Percentiles rank a stretch among this genome's conserved stretches.
Conservation (phyloP, 2,888 invertebrate species). For the Pycnomerus fuliginosus region DNA sequence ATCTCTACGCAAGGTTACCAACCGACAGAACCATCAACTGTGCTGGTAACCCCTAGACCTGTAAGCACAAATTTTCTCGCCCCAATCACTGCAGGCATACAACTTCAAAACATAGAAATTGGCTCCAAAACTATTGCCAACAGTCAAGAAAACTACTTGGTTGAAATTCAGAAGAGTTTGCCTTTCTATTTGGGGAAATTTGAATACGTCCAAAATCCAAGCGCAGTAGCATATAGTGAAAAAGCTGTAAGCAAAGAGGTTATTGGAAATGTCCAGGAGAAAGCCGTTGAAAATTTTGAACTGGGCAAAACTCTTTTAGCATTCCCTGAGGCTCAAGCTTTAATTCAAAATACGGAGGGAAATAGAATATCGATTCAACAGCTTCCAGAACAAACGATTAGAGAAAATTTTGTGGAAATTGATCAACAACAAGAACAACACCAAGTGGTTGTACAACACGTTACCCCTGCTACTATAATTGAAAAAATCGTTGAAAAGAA, state of each 20-base stretch:
- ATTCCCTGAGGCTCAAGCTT: conserved; percentile 44
- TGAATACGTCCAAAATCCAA: conserved; percentile 51
- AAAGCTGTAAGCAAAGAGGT: conserved; percentile 44
- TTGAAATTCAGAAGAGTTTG: conserved; percentile 67
- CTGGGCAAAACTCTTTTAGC: conserved; percentile 49
- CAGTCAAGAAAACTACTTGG: conserved; percentile 52
- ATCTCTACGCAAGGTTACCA: conserved; percentile 36
- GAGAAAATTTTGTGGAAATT: conserved; percentile 27
- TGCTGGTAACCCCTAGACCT: conserved; percentile 60
- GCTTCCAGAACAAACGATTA: conserved; percentile 20
- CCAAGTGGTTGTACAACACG: conserved; percentile 42
- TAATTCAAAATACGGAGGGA: conserved; percentile 18
- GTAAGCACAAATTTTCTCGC: conserved; percentile 59
- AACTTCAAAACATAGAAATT: conserved; percentile 52
- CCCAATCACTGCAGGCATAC: conserved; percentile 62
- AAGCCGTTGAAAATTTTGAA: conserved; percentile 52
- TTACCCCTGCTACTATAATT: conserved; percentile 43
- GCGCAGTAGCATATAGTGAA: conserved; percentile 44
- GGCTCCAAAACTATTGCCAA: neutral
- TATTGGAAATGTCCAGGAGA: conserved; percentile 25
- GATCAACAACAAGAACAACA: conserved; percentile 36
- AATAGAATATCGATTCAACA: conserved; percentile 26
- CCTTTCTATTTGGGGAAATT: conserved; percentile 56
- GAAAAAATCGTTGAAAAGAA: conserved; percentile 46
- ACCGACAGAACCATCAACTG: conserved; percentile 31